These are phyloP conservation scores for Oryzias woworae DNA, from an alignment of 2,113 vertebrate genomes.

Conservation along the genomic window DNA sequence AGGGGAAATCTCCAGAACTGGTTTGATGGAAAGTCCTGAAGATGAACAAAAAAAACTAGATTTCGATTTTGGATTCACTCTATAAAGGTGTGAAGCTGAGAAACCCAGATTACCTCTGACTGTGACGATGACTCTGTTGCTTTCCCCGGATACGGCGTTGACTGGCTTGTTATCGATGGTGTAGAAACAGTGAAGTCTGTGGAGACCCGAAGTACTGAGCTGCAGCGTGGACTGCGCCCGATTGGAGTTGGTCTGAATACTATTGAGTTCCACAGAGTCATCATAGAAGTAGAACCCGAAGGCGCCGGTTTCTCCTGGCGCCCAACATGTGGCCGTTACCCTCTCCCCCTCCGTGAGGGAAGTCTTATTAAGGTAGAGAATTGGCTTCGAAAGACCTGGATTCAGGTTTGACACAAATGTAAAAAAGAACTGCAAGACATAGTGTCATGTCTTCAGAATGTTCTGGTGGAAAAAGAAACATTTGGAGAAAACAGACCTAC, in stretches of 20 bases:
- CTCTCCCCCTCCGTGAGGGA: conserved; percentile 56
- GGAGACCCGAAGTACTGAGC: conserved; percentile 14
- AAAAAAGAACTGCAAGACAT: no score
- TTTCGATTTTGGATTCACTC: background rate
- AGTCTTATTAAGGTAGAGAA: conserved; percentile 27
- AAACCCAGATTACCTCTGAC: conserved; percentile 56
- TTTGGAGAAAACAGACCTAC: conserved; percentile 36
- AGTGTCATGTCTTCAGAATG: no score
- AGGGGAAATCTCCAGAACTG: conserved; percentile 54
- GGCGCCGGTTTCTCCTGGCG: conserved; percentile 50
- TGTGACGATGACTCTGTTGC: conserved; percentile 31
- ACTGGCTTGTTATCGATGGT: background rate
- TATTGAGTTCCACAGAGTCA: conserved; percentile 3
- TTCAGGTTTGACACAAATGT: no score
- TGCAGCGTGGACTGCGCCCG: background rate
- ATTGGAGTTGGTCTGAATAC: fast-evolving
- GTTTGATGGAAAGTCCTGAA: conserved; percentile 55
- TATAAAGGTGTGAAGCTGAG: no score
- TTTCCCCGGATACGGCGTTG: conserved; percentile 32
- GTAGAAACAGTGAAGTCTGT: conserved; percentile 64
- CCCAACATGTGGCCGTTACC: conserved; percentile 52
- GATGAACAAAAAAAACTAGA: background rate
- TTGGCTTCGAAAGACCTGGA: conserved; percentile 67
- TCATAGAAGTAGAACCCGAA: conserved; percentile 59
- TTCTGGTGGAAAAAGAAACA: background rate